These are phyloP conservation scores for Acromyrmex echinatior DNA, from an alignment of 1,140 invertebrate species.

Conservation along the genomic window DNA sequence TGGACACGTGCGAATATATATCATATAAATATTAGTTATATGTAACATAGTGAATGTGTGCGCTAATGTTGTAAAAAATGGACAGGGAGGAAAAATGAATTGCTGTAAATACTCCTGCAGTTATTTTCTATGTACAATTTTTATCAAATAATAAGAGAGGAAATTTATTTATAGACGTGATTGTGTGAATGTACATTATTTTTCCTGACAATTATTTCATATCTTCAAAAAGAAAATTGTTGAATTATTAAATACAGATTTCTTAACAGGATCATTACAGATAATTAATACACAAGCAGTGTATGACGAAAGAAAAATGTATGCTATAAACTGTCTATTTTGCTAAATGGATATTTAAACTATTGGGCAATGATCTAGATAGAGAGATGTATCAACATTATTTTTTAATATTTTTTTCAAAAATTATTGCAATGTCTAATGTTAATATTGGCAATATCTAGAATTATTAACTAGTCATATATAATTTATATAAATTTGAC, in stretches of 20 bases:
- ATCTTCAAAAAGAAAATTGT: not conserved
- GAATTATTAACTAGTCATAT: not conserved
- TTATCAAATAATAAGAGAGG: not conserved
- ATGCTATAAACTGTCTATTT: too few species aligned
- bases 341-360: too few species aligned
- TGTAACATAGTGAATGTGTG: not conserved
- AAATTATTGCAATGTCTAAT: not conserved
- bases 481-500: not conserved
- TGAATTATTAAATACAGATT: not conserved
- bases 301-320: not conserved
- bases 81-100: not conserved
- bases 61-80: not conserved
- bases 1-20: not conserved
- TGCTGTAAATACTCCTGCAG: not conserved
- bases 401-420: not conserved
- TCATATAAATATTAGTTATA: slow-evolving; percentile 1
- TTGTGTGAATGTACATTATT: not conserved
- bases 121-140: not conserved
- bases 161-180: not conserved
- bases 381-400: not conserved
- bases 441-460: too few species aligned
- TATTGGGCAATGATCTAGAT: too few species aligned
- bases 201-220: not conserved
- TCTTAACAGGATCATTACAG: not conserved
- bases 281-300: not conserved